These are phyloP conservation scores for Numenius phaeopus DNA, from an alignment of 2,797 vertebrate genomes.

Conservation along the genomic window DNA sequence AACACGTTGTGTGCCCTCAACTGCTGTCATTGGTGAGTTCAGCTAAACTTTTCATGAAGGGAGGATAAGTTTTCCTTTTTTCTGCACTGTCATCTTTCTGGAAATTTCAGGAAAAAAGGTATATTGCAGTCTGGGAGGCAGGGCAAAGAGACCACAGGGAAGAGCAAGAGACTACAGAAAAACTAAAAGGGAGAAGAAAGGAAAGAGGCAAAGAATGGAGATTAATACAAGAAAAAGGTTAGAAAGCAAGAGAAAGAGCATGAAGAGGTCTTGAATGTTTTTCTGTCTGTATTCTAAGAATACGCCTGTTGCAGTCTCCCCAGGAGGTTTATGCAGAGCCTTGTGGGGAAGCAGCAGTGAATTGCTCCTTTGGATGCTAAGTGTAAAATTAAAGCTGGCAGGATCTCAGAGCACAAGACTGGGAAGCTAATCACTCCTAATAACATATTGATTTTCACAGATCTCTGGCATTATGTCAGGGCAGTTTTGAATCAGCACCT, in stretches of 20 bases:
- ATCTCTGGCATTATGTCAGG: slow-evolving; percentile 62
- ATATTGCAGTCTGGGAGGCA: not conserved
- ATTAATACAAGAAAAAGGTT: not conserved
- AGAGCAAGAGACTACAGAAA: not conserved
- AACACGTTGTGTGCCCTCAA: not conserved
- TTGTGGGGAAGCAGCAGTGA: not conserved
- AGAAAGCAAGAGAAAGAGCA: not conserved
- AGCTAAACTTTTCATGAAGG: not conserved
- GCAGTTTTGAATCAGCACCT: slow-evolving; percentile 51
- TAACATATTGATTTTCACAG: slow-evolving; percentile 67
- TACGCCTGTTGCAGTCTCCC: not conserved
- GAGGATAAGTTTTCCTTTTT: not conserved
- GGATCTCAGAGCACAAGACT: slow-evolving; percentile 45
- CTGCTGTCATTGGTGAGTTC: not conserved
- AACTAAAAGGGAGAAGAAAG: not conserved
- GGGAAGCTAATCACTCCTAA: slow-evolving; percentile 73
- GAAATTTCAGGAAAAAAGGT: not conserved
- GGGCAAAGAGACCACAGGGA: not conserved
- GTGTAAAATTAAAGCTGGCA: slow-evolving; percentile 70
- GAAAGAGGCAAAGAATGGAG: not conserved
- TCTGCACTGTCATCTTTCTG: not conserved
- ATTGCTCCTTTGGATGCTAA: slow-evolving; percentile 49
- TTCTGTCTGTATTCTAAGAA: slow-evolving; percentile 11
- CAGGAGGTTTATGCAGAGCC: not conserved
- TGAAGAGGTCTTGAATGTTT: not conserved